phyloP scores from a whole-genome alignment of 2,797 vertebrate genomes.

The Phrynocephalus guinanensis region DNA sequence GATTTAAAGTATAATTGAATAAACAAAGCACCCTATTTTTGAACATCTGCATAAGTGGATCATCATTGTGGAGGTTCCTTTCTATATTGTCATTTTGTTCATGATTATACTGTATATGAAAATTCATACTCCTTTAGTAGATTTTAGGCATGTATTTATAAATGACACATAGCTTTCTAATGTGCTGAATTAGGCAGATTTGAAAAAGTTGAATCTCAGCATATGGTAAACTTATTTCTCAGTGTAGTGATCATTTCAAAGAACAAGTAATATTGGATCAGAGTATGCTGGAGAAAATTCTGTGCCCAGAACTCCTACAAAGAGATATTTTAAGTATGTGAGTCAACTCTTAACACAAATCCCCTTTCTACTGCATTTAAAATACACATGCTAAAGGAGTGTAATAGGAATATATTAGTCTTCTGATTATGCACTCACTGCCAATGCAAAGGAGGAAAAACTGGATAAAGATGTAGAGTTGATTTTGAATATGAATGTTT shows the following conservation, averaged over 20 bases:
- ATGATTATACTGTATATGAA: too few relatives aligned
- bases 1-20: not conserved
- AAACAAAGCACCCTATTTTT: not conserved
- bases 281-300: conserved; percentile 64
- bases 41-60: not conserved
- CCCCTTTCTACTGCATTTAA: conserved; percentile 59
- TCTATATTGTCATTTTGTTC: too few relatives aligned
- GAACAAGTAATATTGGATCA: conserved; percentile 75
- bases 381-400: conserved; percentile 47
- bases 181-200: not conserved
- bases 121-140: not conserved
- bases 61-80: not conserved
- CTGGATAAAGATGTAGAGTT: not conserved
- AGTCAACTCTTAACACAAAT: conserved; percentile 68
- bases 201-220: conserved; percentile 54
- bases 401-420: conserved; percentile 30
- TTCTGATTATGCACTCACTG: conserved; percentile 49
- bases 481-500: conserved; percentile 10
- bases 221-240: conserved; percentile 71
- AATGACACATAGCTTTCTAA: too few relatives aligned
- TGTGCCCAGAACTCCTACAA: conserved; percentile 70
- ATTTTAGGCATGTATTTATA: not conserved
- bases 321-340: conserved; percentile 65
- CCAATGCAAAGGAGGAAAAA: conserved; percentile 7
- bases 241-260: conserved; percentile 69